A percentile compares a stretch with the other conserved stretches of the same genome.
These are phyloP conservation scores for Epiblema foenella DNA, from an alignment of 2,888 invertebrate genomes.

Conservation along the genomic window DNA sequence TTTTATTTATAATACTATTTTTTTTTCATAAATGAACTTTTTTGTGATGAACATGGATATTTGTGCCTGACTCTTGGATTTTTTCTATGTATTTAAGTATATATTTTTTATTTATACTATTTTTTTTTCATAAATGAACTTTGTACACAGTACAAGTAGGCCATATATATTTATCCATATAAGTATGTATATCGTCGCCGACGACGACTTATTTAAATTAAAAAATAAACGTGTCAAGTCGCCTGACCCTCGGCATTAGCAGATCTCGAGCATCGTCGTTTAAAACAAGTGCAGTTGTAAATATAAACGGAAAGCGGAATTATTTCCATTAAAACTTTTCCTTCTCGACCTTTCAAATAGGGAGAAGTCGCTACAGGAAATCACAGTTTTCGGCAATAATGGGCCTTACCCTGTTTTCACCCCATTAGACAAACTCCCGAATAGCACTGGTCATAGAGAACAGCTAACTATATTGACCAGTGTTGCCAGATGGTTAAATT, in stretches of 20 bases:
- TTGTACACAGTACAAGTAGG: too few species aligned
- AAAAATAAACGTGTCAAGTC: constrained; percentile 15
- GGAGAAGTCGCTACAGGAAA: constrained; percentile 11
- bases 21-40: too few species aligned
- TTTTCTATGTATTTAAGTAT: too few species aligned
- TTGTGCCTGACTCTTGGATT: too few species aligned
- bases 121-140: too few species aligned
- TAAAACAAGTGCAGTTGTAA: constrained; percentile 1
- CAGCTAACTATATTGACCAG: constrained; percentile 30
- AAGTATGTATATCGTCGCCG: too few species aligned
- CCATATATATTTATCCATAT: too few species aligned
- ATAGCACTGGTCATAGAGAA: constrained; percentile 33
- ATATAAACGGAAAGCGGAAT: background rate
- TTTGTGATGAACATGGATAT: too few species aligned
- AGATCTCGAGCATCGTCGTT: constrained; percentile 26
- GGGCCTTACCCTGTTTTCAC: constrained; percentile 22
- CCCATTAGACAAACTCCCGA: constrained; percentile 14
- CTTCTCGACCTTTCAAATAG: background rate
- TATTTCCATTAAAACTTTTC: constrained; percentile 10
- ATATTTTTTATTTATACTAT: too few species aligned
- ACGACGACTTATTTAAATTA: constrained; percentile 27
- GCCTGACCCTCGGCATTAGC: background rate
- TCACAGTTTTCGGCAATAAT: constrained; percentile 18
- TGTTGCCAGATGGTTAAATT: too few species aligned
- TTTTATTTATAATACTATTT: too few species aligned